phyloP scores from a whole-genome alignment of 2,797 vertebrate species.

The Limnodromus scolopaceus region DNA sequence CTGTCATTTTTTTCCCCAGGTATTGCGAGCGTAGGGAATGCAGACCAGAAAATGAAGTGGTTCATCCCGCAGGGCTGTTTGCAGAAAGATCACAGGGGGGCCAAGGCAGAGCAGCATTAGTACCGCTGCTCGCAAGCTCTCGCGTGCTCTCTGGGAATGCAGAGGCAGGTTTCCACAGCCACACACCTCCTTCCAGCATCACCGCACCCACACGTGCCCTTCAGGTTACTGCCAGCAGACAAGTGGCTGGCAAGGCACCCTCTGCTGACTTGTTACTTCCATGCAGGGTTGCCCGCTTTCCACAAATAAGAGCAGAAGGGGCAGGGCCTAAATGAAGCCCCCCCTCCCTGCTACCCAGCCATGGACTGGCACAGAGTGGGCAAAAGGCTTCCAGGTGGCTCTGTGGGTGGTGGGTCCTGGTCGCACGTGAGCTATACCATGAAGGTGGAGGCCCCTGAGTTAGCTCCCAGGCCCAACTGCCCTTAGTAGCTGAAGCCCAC shows the following conservation, averaged over 20 bases:
- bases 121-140: not conserved
- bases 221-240: not conserved
- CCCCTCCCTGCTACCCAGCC: not conserved
- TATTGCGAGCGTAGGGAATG: not conserved
- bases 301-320: not conserved
- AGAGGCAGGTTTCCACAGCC: conserved; percentile 5
- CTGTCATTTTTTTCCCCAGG: conserved; percentile 23
- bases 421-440: accelerated
- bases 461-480: not conserved
- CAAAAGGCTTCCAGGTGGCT: not conserved
- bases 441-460: accelerated
- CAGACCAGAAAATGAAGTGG: conserved; percentile 36
- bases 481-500: not conserved
- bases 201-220: accelerated
- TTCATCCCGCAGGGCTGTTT: conserved; percentile 16
- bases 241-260: not conserved
- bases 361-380: not conserved
- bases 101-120: not conserved
- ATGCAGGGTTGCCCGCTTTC: not conserved
- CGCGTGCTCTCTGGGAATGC: not conserved
- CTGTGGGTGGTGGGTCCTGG: accelerated
- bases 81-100: not conserved
- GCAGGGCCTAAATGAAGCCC: not conserved
- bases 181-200: not conserved
- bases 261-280: not conserved